Percentiles rank a stretch among this genome's conserved stretches.
Evolutionary conservation across 2,113 vertebrate genomes (phyloP).

Genomic region (Phasianus colchicus): DNA sequence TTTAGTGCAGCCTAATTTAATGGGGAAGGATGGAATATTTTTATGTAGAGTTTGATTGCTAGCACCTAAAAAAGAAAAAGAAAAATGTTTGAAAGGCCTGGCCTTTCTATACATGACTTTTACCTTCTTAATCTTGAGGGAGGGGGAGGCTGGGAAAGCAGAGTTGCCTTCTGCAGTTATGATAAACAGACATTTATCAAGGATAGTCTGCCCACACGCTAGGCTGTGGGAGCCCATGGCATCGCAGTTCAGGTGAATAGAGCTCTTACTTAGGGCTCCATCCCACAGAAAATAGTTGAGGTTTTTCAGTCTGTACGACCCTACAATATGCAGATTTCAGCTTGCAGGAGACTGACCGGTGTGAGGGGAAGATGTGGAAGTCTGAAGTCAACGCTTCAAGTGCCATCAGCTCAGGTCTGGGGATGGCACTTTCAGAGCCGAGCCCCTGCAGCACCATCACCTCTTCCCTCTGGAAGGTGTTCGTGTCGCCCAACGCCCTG

Average conservation of each 20-base stretch:
- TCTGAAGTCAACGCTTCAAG: not conserved
- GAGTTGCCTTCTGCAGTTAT: slow-evolving; percentile 28
- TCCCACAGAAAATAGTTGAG: slow-evolving; percentile 71
- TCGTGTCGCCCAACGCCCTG: not conserved
- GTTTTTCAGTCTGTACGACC: slow-evolving; percentile 58
- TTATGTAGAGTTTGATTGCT: not conserved
- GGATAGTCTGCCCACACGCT: slow-evolving; percentile 11
- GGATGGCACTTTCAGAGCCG: not conserved
- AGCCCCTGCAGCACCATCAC: not conserved
- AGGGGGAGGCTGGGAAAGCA: slow-evolving; percentile 32
- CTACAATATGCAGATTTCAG: slow-evolving; percentile 58
- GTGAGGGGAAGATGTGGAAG: not conserved
- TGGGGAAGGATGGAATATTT: not conserved
- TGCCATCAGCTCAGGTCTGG: not conserved
- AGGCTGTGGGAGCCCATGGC: slow-evolving; percentile 30
- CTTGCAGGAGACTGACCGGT: slow-evolving; percentile 35
- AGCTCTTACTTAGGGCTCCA: slow-evolving; percentile 47
- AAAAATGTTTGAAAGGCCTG: not conserved
- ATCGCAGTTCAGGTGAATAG: slow-evolving; percentile 62
- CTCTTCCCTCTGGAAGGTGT: not conserved
- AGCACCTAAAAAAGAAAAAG: not conserved
- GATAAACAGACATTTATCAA: slow-evolving; percentile 55
- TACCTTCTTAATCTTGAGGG: not conserved
- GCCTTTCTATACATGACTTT: slow-evolving; percentile 28
- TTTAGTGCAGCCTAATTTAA: not conserved